phyloP scores from a whole-genome alignment of 2,888 invertebrate genomes.

The Drosophila limbata region DNA sequence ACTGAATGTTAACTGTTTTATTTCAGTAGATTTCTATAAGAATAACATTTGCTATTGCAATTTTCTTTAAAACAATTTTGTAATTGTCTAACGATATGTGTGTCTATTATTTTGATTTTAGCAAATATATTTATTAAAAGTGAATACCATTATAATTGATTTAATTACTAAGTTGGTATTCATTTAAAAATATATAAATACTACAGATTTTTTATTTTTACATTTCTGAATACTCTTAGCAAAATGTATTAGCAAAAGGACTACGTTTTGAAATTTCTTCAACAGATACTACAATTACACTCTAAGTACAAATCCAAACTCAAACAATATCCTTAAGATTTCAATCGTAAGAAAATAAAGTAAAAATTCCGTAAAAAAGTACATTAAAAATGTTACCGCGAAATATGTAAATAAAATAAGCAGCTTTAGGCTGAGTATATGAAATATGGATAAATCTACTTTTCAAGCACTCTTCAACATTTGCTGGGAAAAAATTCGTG shows the following conservation, averaged over 20 bases:
- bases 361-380: neutral
- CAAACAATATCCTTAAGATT: neutral
- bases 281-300: neutral
- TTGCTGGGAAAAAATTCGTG: neutral
- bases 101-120: no score
- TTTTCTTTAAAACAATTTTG: no score
- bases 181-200: no score
- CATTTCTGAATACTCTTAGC: no score
- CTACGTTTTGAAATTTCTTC: no score
- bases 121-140: no score
- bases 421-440: conserved; percentile 9
- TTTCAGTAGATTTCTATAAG: neutral
- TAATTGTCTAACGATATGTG: no score
- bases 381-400: conserved; percentile 6
- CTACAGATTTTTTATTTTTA: no score
- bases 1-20: neutral
- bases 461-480: neutral
- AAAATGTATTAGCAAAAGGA: no score
- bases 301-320: neutral
- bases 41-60: neutral
- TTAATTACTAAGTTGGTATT: no score
- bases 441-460: neutral
- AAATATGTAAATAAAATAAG: conserved; percentile 20
- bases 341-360: neutral
- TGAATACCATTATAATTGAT: no score